Base-by-base conservation (phyloP, 2,797 vertebrate genomes). In the Xyrichtys novacula region DNA sequence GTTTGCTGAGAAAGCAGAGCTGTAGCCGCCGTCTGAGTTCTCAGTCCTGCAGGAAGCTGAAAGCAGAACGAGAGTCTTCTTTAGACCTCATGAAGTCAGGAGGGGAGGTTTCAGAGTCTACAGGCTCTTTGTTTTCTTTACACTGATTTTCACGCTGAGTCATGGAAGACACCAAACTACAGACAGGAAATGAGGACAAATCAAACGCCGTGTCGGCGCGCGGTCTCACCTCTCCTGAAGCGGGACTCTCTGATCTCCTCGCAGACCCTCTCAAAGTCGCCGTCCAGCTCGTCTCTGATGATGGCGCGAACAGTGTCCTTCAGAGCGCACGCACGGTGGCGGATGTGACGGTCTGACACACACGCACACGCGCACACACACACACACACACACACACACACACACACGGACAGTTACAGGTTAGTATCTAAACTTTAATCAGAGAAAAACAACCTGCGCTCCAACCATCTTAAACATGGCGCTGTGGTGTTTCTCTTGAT, bases 251-350 rank as follows among this genome's bases (percentile, higher is more conserved):
- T 87, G 78, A 97, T 95, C 83, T 96, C 94, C 86, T 95, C 90
- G 48, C 97, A 98, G 25, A 88, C 74, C 65, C 88, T 90, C 61
- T 96, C 96, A 74, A 98, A 97, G 39, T 96, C 95, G 72, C 96
- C 93, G 86, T 97, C 94, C 69, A 97, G 91, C 77, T 97, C 96
- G 56, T 95, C 93, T 86, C 93, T 95, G 84, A 98, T 94, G 66
- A 97, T 96, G 60, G 95, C 92, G 53, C 94, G 93, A 0, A 96
- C 91, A 1, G 91, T 91, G 70, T 97, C 96, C 88, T 94, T 96
- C 74, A 98, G 91, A 17, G 89, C 83, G 71, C 94, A 96, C 2
- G 96, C 97, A 76, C 95, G 91, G 65, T 97, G 96, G 23, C 97
- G 94, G 54, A 98, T 95, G 58, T 95, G 92, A 10, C 95, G 95